A percentile compares a stretch with the other conserved stretches of the same genome.
Evolutionary conservation across 2,888 invertebrate species (phyloP).

Genomic region (Onthophagus sagittarius): DNA sequence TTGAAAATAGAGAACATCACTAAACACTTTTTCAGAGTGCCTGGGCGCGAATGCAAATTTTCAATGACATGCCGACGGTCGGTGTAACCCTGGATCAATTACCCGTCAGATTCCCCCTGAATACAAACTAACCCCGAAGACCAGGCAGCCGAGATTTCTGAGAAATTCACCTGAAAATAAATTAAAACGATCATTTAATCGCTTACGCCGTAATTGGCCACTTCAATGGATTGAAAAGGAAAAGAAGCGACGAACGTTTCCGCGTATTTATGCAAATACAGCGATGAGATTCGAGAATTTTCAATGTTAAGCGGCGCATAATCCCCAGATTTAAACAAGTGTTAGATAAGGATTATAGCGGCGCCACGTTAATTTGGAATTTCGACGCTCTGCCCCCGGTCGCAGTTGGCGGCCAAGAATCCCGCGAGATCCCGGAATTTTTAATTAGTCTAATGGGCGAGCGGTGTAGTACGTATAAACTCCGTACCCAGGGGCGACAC

Average conservation of each 20-base stretch:
- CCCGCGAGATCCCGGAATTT: constrained; percentile 1
- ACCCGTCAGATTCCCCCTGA: neutral
- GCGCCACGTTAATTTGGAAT: neutral
- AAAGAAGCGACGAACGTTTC: neutral
- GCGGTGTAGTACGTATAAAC: constrained; percentile 6
- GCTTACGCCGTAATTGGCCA: neutral
- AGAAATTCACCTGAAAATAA: neutral
- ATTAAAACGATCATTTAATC: neutral
- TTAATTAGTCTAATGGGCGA: constrained; percentile 11
- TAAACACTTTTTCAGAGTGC: neutral
- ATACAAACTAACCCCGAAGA: neutral
- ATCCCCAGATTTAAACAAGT: neutral
- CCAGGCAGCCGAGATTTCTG: neutral
- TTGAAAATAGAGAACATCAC: neutral
- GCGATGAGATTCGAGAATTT: neutral
- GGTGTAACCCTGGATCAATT: neutral
- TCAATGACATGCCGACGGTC: neutral
- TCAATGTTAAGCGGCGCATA: neutral
- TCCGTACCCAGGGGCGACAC: constrained; percentile 3
- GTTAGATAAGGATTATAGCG: neutral
- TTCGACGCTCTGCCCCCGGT: neutral
- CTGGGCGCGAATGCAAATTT: neutral
- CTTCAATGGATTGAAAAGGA: neutral
- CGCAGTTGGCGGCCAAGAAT: neutral
- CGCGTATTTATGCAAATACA: neutral